Base-by-base conservation (phyloP, 2,113 vertebrate genomes). In the Carassius carassius region DNA sequence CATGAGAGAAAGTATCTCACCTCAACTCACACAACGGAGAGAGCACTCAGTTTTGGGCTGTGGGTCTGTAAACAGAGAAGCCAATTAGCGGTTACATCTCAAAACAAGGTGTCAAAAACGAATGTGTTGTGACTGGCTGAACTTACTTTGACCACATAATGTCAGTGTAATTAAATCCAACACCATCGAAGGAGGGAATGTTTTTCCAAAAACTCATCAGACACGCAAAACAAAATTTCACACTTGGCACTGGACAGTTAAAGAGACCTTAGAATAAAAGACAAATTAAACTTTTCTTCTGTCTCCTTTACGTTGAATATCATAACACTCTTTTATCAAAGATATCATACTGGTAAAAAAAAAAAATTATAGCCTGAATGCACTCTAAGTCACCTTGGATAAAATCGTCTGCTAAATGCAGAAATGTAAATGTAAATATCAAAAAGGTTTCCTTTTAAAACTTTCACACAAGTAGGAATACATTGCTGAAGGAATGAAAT, bases 71-170 rank as follows among this genome's bases (percentile, higher is more conserved):
- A 51, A 49, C 37, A 49, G 23, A 25, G 37, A 47, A 35, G 44
- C 62, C 78, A 81, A 49, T 81, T 81, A 81, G 10, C 62, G 3
- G n/a, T 51, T 75, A 51, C 17, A 21, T 37, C 17, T 23, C 25
- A 35, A 81, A 49, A 69, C 41, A 49, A 80, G 35, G 23, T 17
- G 77, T 65, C 60, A 47, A 65, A 62, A 79, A 63, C 32, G 9
- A n/a, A 41, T 1, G 76, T 65, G 35, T 65, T 25, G 60, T 17
- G 35, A 49, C 23, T 47, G 78, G n/a, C 7, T 63, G 60, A 65
- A 44, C n/a, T 63, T 79, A 79, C 8, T 78, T 60, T 41, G 9
- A 23, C 5, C 77, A 5, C 8, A 54, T 19, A 32, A 54, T 32
- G 9, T 25, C 23, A 35, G 6, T 35, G 60, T 69, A 29, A 69